Evolutionary conservation across 2,888 invertebrate genomes (phyloP), one percentile per base, ranked within the genome.

Genomic region (Beris chalybata): DNA sequence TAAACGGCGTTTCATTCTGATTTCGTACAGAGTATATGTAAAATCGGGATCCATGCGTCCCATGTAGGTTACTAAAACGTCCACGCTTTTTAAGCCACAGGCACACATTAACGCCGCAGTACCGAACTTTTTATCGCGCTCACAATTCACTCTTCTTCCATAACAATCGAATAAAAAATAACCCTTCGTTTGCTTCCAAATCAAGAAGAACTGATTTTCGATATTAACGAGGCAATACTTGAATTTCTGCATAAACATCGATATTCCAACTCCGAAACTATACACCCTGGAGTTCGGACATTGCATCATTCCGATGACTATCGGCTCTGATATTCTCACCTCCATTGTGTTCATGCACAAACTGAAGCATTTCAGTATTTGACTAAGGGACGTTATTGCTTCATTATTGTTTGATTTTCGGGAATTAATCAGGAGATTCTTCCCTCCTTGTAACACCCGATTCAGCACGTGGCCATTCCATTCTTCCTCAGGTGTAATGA

Each of bases 121-220:
- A 0, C 78, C 78, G 5, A 68, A 68, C 0, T 75, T 74, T 4
- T 38, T 57, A 59, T 74, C 74, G 1, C 70, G 29, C 3, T 67
- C 66, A 6, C 78, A 70, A 9, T 75, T 74, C 0, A 67, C 67
- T 11, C 52, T 30, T 3, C 79, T 73, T 0, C 80, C 79, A 67
- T 76, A 76, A 45, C 75, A 71, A 67, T 79, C 79, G 32, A 79
- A 73, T 0, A 79, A 72, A 70, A 80, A 76, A 71, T 74, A 79
- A 2, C 74, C 70, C 3, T 74, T 75, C 0, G 64, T 63, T 3
- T 76, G 73, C 45, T 72, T 75, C 79, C 80, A 80, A 4, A 79
- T 71, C 22, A 80, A 57, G n/a, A 73, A 53, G 70, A 79, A 79
- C 67, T 72, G 73, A n/a, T 69, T 58, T 0, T 69, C 71, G 0